Base-by-base conservation (phyloP, 2,113 vertebrate genomes). In the Clinocottus analis region DNA sequence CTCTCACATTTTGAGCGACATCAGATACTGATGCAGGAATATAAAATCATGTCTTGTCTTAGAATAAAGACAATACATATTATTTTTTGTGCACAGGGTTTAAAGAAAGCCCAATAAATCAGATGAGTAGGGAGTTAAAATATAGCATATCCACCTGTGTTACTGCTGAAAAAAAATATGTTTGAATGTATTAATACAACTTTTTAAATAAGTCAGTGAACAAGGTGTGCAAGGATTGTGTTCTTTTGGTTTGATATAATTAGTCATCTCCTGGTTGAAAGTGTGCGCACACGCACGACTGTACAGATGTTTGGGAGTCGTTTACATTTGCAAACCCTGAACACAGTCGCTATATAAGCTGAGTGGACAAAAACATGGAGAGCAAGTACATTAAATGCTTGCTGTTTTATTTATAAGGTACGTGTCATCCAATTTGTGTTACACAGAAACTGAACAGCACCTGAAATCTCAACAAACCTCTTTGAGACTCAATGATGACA, bases 261-360 rank as follows among this genome's bases (percentile, higher is more conserved):
- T 61, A 81, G 78, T 68, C 14, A 41, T 86, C 60, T 75, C 13
- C 10, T 2, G 2, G 65, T 71, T 72, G n/a, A 65, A 70, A 41
- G 31, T 29, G 31, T 25, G 47, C 19, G 8, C 49, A 47, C 1
- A 0, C 9, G 17, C 4, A 51, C 19, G 1, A 12, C 61, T 59
- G 7, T 51, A 41, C 51, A 51, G 60, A 65, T 72, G 49, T 51
- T 63, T 49, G 25, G 37, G 43, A 69, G 56, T 37, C 65, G 72
- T 53, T 43, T 33, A 13, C 3, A 1, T 70, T 35, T 53, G 17
- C 51, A 71, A 68, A 70, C 29, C 17, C 8, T 0, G 4, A 77
- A 63, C 19, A 43, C 19, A 33, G 23, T 49, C 29, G 11, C 25
- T 31, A n/a, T 14, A n/a, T n/a, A 7, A 61, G 49, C 64, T 31